phyloP scores from a whole-genome alignment of 2,888 invertebrate species.

The Furcula furcula region DNA sequence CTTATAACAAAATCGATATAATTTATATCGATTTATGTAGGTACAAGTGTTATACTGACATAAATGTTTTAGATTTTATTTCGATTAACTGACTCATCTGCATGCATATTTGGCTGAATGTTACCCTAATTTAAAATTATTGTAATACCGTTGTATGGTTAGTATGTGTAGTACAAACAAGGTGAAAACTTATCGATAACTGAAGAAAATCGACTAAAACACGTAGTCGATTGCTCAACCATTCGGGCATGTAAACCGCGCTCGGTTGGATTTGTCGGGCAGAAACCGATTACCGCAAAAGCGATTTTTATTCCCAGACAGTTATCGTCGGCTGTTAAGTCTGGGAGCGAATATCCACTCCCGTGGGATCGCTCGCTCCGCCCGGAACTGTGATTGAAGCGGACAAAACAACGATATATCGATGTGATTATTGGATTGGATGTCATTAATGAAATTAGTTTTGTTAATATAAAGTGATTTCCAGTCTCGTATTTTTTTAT shows the following conservation, averaged over 20 bases:
- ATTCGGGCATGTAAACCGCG: slow-evolving; percentile 33
- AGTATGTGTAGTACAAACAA: no score
- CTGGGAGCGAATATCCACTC: slow-evolving; percentile 30
- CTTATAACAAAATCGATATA: no score
- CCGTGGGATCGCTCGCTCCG: slow-evolving; percentile 22
- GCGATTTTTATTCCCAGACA: slow-evolving; percentile 61
- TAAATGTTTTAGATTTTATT: no score
- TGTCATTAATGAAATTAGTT: no score
- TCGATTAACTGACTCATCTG: no score
- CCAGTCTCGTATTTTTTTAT: no score
- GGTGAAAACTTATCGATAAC: neutral
- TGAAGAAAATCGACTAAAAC: slow-evolving; percentile 3
- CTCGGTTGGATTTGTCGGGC: slow-evolving; percentile 25
- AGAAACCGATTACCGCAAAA: slow-evolving; percentile 64
- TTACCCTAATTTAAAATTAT: no score
- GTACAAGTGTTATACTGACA: no score
- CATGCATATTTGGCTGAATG: no score
- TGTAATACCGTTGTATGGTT: no score
- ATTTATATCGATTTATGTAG: no score
- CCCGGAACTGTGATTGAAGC: slow-evolving; percentile 21
- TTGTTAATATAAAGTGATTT: no score
- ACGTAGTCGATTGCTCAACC: slow-evolving; percentile 25
- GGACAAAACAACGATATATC: slow-evolving; percentile 25
- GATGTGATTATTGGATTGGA: slow-evolving; percentile 16
- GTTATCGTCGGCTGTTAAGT: slow-evolving; percentile 44